phyloP scores from a whole-genome alignment of 37 sponge, comb jelly and placozoan species.

The Lycopodina hypogea region DNA sequence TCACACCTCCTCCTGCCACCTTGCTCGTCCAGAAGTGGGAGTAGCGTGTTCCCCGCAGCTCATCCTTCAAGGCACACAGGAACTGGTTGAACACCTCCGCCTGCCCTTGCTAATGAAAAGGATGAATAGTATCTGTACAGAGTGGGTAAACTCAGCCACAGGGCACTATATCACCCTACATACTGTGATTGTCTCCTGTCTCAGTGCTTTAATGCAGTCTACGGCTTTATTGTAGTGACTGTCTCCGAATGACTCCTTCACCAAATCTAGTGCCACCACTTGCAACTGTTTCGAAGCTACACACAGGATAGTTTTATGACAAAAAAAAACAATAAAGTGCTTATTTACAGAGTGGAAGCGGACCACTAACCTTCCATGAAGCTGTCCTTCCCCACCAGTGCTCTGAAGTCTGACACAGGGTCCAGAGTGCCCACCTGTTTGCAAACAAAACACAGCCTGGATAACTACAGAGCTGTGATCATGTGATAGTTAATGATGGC shows the following conservation, averaged over 20 bases:
- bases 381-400: slow-evolving; percentile 37
- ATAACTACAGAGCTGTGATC: not conserved
- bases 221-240: slow-evolving; percentile 70
- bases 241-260: slow-evolving; percentile 84
- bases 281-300: slow-evolving; percentile 78
- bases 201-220: slow-evolving; percentile 61
- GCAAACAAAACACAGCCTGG: not conserved
- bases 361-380: slow-evolving; percentile 41
- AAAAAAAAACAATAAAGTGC: not conserved
- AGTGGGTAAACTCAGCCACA: not conserved
- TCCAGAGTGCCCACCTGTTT: slow-evolving; percentile 82
- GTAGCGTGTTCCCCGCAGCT: slow-evolving; percentile 60
- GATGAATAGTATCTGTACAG: not conserved
- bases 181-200: slow-evolving; percentile 66
- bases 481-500: not conserved
- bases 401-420: slow-evolving; percentile 75
- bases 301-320: not conserved
- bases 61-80: slow-evolving; percentile 51
- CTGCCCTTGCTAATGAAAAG: slow-evolving; percentile 30
- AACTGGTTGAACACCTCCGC: slow-evolving; percentile 69
- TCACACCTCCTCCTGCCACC: slow-evolving; percentile 49
- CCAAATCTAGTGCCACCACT: slow-evolving; percentile 51
- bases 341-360: no score
- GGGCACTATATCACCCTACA: not conserved
- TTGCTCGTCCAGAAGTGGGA: slow-evolving; percentile 68